Evolutionary conservation across 2,888 invertebrate species (phyloP).

Genomic region (Dastarcus helophoroides): DNA sequence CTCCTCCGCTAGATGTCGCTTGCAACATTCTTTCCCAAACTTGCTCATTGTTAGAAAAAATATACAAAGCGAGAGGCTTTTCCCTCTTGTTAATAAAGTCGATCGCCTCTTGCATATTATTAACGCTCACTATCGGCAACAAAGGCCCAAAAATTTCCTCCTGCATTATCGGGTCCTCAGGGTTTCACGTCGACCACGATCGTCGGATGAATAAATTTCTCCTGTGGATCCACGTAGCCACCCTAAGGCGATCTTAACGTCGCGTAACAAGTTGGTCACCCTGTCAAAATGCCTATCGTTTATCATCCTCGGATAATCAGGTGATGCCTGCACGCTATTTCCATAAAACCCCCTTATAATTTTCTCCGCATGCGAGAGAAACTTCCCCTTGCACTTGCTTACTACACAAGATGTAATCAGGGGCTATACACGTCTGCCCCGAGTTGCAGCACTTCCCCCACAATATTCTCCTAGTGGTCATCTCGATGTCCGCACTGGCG

Average conservation of each 20-base stretch:
- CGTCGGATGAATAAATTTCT: slow-evolving; percentile 79
- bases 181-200: slow-evolving; percentile 63
- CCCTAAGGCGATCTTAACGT: slow-evolving; percentile 69
- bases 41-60: slow-evolving; percentile 58
- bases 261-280: slow-evolving; percentile 47
- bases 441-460: slow-evolving; percentile 93
- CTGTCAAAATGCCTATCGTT: slow-evolving; percentile 54
- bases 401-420: slow-evolving; percentile 84
- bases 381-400: slow-evolving; percentile 59
- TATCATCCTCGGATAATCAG: slow-evolving; percentile 72
- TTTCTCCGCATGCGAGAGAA: slow-evolving; percentile 39
- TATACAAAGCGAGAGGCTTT: slow-evolving; percentile 81
- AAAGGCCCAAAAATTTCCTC: slow-evolving; percentile 98
- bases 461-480: slow-evolving; percentile 69
- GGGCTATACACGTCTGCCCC: slow-evolving; percentile 95
- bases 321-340: slow-evolving; percentile 62
- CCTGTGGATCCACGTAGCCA: slow-evolving; percentile 62
- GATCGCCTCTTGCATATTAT: slow-evolving; percentile 79
- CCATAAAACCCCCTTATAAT: slow-evolving; percentile 76
- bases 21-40: slow-evolving; percentile 50
- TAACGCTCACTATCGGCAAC: slow-evolving; percentile 75
- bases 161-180: slow-evolving; percentile 68
- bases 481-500: slow-evolving; percentile 61
- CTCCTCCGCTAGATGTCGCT: slow-evolving; percentile 70
- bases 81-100: slow-evolving; percentile 80